Base-by-base conservation (phyloP, 2,797 vertebrate genomes). In the Garrulus glandarius region DNA sequence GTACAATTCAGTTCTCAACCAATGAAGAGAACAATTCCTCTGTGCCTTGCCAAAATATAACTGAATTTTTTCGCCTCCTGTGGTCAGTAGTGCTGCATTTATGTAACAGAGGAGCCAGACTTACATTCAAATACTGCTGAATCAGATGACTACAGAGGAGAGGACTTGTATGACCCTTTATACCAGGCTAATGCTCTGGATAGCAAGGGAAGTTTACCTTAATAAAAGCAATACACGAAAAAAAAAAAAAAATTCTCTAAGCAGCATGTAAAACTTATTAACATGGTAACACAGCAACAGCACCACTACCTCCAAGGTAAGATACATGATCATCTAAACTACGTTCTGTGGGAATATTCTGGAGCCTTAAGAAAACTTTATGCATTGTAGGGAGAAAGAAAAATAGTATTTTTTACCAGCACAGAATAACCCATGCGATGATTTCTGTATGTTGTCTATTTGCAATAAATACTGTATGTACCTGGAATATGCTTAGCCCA, bases 401-500 rank as follows among this genome's bases (percentile, higher is more conserved):
- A 74, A 83, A 16, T 10, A 2, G 0, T 9, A 5, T 15, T 60
- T 92, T 84, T 84, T 44, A 52, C 39, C 17, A 74, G 39, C 71
- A 80, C 15, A 57, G 56, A 88, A 82, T 21, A 80, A 88, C 4
- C 5, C 34, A 53, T 2, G 2, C 0, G 0, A 79, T 16, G 16
- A 84, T 69, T 95, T 72, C 53, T 47, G 11, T 49, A 53, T 9
- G 5, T 88, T 30, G 41, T 18, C 24, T 53, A 34, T 61, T 87
- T 78, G 60, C 34, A 89, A 68, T n/a, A 70, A 87, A 84, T 63
- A 82, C 26, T 39, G 37, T 56, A 79, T 20, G 79, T 99, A 99
- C 99, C 99, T 98, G 99, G 99, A 98, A 99, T 99, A 98, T 99
- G 99, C 92, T 99, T 99, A 95, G 99, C 99, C 99, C 99, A 99